Base-by-base conservation (phyloP, 2,888 invertebrate species). In the Nipponacmea schrenckii region DNA sequence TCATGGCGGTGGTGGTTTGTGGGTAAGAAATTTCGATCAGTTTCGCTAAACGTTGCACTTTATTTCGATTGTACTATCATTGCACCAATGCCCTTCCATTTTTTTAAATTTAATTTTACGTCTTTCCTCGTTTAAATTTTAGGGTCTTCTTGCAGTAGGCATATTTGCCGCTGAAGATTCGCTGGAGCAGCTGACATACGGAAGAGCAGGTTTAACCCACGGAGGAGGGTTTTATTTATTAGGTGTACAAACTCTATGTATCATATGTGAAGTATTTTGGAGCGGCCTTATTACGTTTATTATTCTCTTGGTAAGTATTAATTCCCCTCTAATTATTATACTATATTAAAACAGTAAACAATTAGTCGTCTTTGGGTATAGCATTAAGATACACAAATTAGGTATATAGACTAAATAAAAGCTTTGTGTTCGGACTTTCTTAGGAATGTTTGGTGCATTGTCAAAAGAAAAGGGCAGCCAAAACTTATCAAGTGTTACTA, bases 151-250 rank as follows among this genome's bases (percentile, higher is more conserved):
- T 20, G 94, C 96, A 0, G 95, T 96, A 0, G 96, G 97, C 0
- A 90, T 97, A 0, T 96, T 97, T 85, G 96, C 96, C 14, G 94
- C 95, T 71, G 92, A 95, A 87, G 96, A 96, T 0, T 76, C 80
- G 8, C 68, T 96, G 0, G 91, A 96, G 86, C 91, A 92, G 63
- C 94, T 96, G 0, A 96, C 96, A 0, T 92, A 91, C 7, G 90
- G 89, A 7, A 79, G 87, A 56, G 81, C 85, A 48, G 91, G 91
- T 0, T 81, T 91, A 17, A 88, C 91, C 72, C 89, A 90, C 81
- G 90, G 96, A 44, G 96, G 97, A 26, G 96, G 95, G 46, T 94
- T 94, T 93, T 94, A 96, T 85, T 90, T 97, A 17, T 90, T 97
- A 0, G 96, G 96, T 0, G 92, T 97, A 1, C 97, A 97, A 88